A percentile compares a stretch with the other conserved stretches of the same genome.
phyloP scores from a whole-genome alignment of 2,797 vertebrate species.

The Megaceryle alcyon region DNA sequence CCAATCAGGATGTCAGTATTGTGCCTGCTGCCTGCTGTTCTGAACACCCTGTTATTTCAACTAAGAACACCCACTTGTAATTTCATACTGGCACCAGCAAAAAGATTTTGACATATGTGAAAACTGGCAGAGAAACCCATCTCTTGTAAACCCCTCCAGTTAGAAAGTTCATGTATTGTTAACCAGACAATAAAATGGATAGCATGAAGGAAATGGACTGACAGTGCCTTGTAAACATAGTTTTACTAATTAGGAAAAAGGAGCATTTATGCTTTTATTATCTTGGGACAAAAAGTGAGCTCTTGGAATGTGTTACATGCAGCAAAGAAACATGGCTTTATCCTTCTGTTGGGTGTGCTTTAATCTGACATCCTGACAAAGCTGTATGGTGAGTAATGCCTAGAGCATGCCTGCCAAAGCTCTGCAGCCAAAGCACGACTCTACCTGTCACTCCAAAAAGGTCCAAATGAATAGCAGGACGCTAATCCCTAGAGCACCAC shows the following conservation, averaged over 20 bases:
- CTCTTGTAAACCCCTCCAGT: conserved; percentile 36
- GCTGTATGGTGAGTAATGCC: conserved; percentile 46
- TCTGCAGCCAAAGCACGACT: conserved; percentile 40
- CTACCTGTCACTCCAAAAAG: conserved; percentile 70
- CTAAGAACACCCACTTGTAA: neutral
- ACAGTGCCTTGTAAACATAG: neutral
- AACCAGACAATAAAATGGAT: conserved; percentile 32
- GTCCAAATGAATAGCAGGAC: conserved; percentile 63
- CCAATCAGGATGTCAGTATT: neutral
- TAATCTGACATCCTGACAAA: conserved; percentile 57
- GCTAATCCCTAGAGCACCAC: conserved; percentile 67
- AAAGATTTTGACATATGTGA: neutral
- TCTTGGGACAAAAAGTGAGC: conserved; percentile 42
- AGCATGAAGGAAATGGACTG: neutral
- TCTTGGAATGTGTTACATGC: neutral
- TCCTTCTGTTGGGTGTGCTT: conserved; percentile 36
- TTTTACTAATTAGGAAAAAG: conserved; percentile 7
- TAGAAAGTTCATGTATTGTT: conserved; percentile 61
- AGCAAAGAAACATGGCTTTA: conserved; percentile 18
- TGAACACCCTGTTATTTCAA: neutral
- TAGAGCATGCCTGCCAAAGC: conserved; percentile 40
- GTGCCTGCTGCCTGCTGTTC: conserved; percentile 14
- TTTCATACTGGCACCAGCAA: neutral
- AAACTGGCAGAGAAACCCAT: conserved; percentile 33
- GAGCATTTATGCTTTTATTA: conserved; percentile 32